phyloP scores from a whole-genome alignment of 2,797 vertebrate genomes.

The Lithobates pipiens region DNA sequence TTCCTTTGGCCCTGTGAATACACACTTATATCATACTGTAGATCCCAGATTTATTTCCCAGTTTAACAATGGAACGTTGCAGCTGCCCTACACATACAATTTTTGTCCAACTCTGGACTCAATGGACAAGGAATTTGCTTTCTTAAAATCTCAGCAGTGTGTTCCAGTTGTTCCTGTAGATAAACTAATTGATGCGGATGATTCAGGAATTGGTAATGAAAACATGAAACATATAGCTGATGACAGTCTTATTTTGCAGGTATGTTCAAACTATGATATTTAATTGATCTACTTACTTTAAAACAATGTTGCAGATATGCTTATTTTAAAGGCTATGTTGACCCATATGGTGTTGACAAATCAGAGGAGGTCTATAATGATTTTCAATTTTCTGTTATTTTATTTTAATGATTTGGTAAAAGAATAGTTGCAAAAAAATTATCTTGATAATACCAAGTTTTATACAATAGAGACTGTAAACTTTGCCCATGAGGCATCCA shows the following conservation, averaged over 20 bases:
- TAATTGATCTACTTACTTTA: background rate
- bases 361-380: too few relatives aligned
- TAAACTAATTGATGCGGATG: background rate
- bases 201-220: background rate
- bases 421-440: too few relatives aligned
- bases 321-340: too few relatives aligned
- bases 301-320: too few relatives aligned
- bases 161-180: background rate
- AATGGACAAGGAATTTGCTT: constrained; percentile 60
- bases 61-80: constrained; percentile 62
- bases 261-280: background rate
- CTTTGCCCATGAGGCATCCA: too few relatives aligned
- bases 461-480: too few relatives aligned
- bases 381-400: background rate
- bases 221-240: background rate
- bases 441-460: too few relatives aligned
- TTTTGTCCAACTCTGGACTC: constrained; percentile 57
- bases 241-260: background rate
- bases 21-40: constrained; percentile 52
- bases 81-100: constrained; percentile 66
- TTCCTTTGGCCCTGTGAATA: constrained; percentile 52
- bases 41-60: constrained; percentile 33
- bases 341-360: too few relatives aligned
- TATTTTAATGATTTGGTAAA: too few relatives aligned
- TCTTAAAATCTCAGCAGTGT: constrained; percentile 49